These are phyloP conservation scores for Neosilurus hyrtlii DNA, from an alignment of 2,797 vertebrate genomes.

Conservation along the genomic window DNA sequence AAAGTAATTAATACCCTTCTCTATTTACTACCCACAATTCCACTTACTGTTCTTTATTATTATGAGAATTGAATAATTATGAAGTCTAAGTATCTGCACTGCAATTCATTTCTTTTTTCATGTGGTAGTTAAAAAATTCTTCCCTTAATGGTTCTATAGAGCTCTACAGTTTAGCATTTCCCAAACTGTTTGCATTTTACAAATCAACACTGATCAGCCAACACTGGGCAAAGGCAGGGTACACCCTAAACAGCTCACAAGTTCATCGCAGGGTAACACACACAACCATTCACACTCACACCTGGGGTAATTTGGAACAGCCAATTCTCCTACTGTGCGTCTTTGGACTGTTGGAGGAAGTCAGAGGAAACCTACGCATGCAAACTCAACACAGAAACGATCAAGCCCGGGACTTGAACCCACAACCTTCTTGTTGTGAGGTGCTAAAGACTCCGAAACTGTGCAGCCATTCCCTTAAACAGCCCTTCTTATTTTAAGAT, in stretches of 20 bases:
- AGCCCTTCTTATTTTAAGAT: neutral
- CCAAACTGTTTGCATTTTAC: neutral
- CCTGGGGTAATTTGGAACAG: too few species aligned
- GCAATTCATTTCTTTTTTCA: neutral
- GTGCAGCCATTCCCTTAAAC: neutral
- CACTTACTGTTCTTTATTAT: neutral
- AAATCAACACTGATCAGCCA: neutral
- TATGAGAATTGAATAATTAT: neutral
- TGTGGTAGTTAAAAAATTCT: neutral
- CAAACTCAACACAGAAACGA: too few species aligned
- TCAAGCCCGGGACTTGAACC: too few species aligned
- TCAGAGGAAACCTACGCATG: too few species aligned
- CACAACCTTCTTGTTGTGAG: too few species aligned
- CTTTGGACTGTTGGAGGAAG: too few species aligned
- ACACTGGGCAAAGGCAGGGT: too few species aligned
- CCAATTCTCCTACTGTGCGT: too few species aligned
- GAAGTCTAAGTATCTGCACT: neutral
- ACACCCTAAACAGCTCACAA: too few species aligned
- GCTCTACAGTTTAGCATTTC: neutral
- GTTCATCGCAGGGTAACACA: too few species aligned
- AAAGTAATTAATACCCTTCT: neutral
- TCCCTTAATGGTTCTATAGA: neutral
- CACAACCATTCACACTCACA: too few species aligned
- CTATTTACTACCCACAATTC: neutral
- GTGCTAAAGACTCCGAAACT: too few species aligned